phyloP scores from a whole-genome alignment of 2,888 invertebrate genomes.

The Drosophila yooni region DNA sequence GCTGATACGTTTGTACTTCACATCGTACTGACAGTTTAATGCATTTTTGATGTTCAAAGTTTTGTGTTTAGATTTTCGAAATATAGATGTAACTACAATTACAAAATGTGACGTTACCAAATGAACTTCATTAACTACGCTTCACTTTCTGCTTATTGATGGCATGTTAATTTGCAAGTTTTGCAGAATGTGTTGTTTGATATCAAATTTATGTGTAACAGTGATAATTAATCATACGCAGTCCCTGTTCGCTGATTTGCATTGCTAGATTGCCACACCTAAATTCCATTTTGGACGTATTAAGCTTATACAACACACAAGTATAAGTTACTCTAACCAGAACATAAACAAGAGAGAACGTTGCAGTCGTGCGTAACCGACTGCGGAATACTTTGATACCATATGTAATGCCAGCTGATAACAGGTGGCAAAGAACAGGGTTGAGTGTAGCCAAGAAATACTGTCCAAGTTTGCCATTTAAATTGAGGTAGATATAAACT shows the following conservation, averaged over 20 bases:
- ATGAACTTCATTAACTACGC: background rate
- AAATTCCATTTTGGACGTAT: background rate
- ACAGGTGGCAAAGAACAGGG: no score
- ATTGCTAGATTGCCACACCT: background rate
- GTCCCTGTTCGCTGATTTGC: background rate
- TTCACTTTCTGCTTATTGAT: background rate
- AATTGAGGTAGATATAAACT: no score
- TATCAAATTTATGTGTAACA: background rate
- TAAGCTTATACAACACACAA: background rate
- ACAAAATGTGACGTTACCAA: background rate
- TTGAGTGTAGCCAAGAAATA: no score
- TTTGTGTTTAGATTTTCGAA: background rate
- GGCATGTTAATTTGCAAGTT: background rate
- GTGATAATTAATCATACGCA: background rate
- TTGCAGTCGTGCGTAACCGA: no score
- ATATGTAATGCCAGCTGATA: no score
- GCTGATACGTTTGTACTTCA: constrained; percentile 1
- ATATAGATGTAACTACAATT: background rate
- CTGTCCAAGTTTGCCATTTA: no score
- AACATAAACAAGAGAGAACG: no score
- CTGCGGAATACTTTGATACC: no score
- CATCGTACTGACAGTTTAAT: background rate
- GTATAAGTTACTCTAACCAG: no score
- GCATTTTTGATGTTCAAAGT: background rate
- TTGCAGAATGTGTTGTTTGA: background rate